Evolutionary conservation across 2,888 invertebrate genomes (phyloP).

Genomic region (Venustoraphidia nigricollis): DNA sequence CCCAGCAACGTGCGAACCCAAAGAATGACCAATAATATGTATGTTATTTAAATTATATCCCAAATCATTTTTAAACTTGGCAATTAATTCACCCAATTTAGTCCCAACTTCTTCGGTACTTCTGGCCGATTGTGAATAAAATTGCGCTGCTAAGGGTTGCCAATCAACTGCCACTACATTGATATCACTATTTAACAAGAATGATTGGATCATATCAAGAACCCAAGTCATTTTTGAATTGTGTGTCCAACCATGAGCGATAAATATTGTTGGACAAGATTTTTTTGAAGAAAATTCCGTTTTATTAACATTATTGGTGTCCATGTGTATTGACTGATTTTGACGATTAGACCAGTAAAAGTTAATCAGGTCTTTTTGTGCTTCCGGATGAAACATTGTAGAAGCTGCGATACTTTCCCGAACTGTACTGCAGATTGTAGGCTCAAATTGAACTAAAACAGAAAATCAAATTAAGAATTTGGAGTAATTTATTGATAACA

Average conservation of each 20-base stretch:
- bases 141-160: conserved; percentile 18
- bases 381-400: too few relatives aligned
- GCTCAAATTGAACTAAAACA: too few relatives aligned
- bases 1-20: conserved; percentile 27
- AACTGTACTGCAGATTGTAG: too few relatives aligned
- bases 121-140: conserved; percentile 24
- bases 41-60: conserved; percentile 23
- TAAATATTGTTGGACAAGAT: conserved; percentile 23
- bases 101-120: conserved; percentile 28
- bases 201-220: conserved; percentile 24
- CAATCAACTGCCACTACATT: conserved; percentile 31
- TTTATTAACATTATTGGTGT: too few relatives aligned
- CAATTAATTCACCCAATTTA: conserved; percentile 23
- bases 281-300: too few relatives aligned
- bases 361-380: too few relatives aligned
- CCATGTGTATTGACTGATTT: too few relatives aligned
- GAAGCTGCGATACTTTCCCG: too few relatives aligned
- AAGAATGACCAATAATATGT: conserved; percentile 29
- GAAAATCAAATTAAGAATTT: too few relatives aligned
- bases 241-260: conserved; percentile 34
- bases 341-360: too few relatives aligned
- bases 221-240: conserved; percentile 25
- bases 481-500: too few relatives aligned
- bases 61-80: conserved; percentile 21
- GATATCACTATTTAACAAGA: conserved; percentile 23